Evolutionary conservation across 2,113 vertebrate species (phyloP).

Genomic region (Carassius auratus): DNA sequence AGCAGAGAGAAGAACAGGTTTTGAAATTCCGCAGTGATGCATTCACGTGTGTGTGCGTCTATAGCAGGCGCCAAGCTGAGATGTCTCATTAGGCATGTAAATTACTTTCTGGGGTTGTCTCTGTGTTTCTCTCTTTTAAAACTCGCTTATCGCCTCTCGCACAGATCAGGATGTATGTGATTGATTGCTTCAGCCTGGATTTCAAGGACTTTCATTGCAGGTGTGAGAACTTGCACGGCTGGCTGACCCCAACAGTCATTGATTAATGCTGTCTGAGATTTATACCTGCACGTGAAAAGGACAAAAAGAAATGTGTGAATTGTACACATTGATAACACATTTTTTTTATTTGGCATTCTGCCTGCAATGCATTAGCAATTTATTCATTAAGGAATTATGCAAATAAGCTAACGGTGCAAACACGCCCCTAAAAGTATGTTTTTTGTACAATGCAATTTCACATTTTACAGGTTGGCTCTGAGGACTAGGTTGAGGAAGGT

Average conservation of each 20-base stretch:
- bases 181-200: slow-evolving; percentile 67
- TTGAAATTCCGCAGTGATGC: slow-evolving; percentile 1
- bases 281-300: slow-evolving; percentile 52
- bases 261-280: slow-evolving; percentile 72
- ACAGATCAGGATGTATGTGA: slow-evolving; percentile 65
- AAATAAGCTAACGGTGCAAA: not conserved
- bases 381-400: not conserved
- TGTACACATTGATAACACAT: not conserved
- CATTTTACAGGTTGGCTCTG: not conserved
- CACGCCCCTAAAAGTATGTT: not conserved
- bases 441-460: not conserved
- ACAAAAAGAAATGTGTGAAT: slow-evolving; percentile 37
- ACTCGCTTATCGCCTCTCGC: slow-evolving; percentile 62
- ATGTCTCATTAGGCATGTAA: slow-evolving; percentile 50
- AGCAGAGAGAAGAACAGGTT: slow-evolving; percentile 55
- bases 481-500: not conserved
- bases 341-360: not conserved
- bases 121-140: slow-evolving; percentile 47
- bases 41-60: slow-evolving; percentile 6
- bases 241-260: slow-evolving; percentile 65
- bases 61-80: not conserved
- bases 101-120: slow-evolving; percentile 43
- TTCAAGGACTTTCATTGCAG: slow-evolving; percentile 65
- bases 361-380: not conserved
- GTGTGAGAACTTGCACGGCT: slow-evolving; percentile 62